Conservation (phyloP, 1,140 invertebrate species). For the Aphidius ervi region DNA sequence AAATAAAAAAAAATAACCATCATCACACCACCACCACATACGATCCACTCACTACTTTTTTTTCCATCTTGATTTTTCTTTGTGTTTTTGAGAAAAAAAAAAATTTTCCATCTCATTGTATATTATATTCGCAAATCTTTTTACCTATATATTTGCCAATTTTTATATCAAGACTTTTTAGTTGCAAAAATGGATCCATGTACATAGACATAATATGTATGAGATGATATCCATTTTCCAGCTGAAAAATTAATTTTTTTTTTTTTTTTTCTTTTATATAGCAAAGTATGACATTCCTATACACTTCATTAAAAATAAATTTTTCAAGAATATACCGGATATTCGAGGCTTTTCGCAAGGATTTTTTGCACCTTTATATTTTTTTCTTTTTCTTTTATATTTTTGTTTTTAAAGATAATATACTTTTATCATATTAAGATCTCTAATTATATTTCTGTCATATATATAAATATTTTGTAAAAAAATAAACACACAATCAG, state of each 20-base stretch:
- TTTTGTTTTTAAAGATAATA: background rate
- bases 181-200: too few species aligned
- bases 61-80: background rate
- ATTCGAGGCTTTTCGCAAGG: slow-evolving; percentile 41
- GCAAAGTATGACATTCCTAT: slow-evolving; percentile 11
- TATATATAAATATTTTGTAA: background rate
- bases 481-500: too few species aligned
- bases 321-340: slow-evolving; percentile 42
- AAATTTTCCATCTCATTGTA: too few species aligned
- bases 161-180: too few species aligned
- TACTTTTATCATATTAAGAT: too few species aligned
- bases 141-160: too few species aligned
- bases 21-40: slow-evolving; percentile 1
- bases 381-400: background rate
- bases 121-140: too few species aligned
- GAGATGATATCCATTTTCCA: too few species aligned
- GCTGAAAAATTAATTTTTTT: slow-evolving; percentile 1
- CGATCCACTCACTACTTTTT: background rate
- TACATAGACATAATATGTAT: too few species aligned
- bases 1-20: background rate
- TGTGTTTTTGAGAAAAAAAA: too few species aligned
- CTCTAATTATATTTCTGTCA: background rate
- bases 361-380: slow-evolving; percentile 31
- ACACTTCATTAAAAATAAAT: slow-evolving; percentile 53
- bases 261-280: background rate